Percentiles rank a stretch among this genome's conserved stretches.
Conservation (phyloP, 2,888 invertebrate genomes). For the Lacanobia wlatinum region DNA sequence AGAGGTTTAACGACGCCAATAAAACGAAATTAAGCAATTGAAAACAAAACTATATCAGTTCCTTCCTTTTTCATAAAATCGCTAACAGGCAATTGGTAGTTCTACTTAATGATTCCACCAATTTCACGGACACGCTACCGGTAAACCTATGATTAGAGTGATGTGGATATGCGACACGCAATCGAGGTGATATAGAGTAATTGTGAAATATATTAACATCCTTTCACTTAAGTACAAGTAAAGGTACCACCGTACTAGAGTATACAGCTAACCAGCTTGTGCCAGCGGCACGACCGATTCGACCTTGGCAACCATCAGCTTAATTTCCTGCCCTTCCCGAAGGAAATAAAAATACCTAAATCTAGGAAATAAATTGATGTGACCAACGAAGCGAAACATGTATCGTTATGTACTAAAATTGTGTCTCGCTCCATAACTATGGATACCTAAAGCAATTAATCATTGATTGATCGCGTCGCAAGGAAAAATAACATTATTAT, state of each 20-base stretch:
- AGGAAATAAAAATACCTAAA: neutral
- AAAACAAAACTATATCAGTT: neutral
- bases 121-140: neutral
- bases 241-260: no score
- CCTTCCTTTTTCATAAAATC: neutral
- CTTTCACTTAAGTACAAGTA: neutral
- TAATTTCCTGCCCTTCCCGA: neutral
- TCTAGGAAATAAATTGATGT: neutral
- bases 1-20: neutral
- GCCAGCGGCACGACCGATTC: no score
- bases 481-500: conserved; percentile 19
- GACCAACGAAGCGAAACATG: conserved; percentile 4
- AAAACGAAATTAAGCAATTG: neutral
- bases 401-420: conserved; percentile 2
- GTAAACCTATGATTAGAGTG: neutral
- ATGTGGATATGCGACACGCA: conserved; percentile 16
- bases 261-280: no score
- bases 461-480: conserved; percentile 24
- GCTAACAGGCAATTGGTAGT: conserved; percentile 9
- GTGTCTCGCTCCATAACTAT: conserved; percentile 5
- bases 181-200: conserved; percentile 1
- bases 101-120: neutral
- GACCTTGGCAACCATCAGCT: no score
- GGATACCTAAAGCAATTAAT: conserved; percentile 18
- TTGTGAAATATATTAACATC: neutral